Evolutionary conservation across 2,797 vertebrate species (phyloP).

Genomic region (Anguilla pacifica): DNA sequence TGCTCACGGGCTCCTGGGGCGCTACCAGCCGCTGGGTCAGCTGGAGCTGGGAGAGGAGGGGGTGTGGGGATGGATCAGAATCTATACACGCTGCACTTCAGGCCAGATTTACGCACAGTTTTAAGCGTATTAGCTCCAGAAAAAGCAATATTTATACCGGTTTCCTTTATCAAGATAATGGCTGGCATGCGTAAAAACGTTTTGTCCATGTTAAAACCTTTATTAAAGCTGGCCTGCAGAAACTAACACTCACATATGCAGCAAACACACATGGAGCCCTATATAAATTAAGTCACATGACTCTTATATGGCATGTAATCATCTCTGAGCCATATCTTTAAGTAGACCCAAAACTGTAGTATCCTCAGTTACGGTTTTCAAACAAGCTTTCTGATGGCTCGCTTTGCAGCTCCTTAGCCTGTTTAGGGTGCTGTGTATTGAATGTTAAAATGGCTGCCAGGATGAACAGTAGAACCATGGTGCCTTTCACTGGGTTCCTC

Average conservation of each 20-base stretch:
- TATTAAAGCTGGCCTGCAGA: too few relatives aligned
- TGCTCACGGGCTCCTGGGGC: slow-evolving; percentile 92
- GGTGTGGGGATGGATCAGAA: not conserved
- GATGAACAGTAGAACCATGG: not conserved
- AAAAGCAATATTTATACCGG: too few relatives aligned
- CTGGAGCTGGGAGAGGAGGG: slow-evolving; percentile 80
- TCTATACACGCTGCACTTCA: not conserved
- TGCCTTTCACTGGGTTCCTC: not conserved
- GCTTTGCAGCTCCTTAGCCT: not conserved
- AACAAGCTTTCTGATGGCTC: not conserved
- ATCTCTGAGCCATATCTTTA: not conserved
- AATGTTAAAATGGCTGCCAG: not conserved
- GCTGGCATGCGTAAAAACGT: too few relatives aligned
- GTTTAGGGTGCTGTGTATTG: too few relatives aligned
- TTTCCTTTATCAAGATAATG: too few relatives aligned
- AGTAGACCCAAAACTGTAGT: not conserved
- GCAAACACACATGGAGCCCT: not conserved
- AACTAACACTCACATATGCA: not conserved
- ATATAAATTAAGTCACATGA: not conserved
- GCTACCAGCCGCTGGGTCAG: slow-evolving; percentile 92
- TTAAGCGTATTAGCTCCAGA: too few relatives aligned
- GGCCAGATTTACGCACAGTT: too few relatives aligned
- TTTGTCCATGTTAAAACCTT: too few relatives aligned
- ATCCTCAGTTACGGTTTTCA: too few relatives aligned
- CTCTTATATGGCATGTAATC: not conserved